These are phyloP conservation scores for Styela clava DNA, from an alignment of 23 tunicate species.

Conservation along the genomic window DNA sequence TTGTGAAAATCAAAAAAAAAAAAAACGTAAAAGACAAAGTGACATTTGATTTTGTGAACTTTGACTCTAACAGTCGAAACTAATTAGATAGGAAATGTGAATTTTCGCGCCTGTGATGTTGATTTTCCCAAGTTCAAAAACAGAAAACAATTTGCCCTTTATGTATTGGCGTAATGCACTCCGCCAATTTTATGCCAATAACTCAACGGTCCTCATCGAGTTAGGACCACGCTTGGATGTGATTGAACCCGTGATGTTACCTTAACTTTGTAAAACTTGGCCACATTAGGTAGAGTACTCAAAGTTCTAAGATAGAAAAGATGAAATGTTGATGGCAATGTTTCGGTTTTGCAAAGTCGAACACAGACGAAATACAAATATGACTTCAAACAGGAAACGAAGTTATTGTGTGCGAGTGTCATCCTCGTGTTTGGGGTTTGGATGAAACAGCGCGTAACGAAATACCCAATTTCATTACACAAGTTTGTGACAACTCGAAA, in stretches of 20 bases:
- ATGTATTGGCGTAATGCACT: no score
- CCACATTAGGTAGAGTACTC: no score
- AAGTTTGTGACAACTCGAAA: not conserved
- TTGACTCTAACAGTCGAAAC: not conserved
- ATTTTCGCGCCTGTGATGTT: not conserved
- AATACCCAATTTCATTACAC: constrained; percentile 7
- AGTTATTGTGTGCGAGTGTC: constrained; percentile 7
- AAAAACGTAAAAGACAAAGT: no score
- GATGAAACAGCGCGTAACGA: not conserved
- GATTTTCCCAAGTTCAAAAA: not conserved
- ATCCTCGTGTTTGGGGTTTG: not conserved
- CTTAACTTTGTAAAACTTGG: no score
- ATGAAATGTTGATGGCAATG: not conserved
- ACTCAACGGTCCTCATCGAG: no score
- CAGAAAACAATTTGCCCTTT: not conserved
- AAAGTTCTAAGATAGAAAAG: no score
- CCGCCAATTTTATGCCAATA: no score
- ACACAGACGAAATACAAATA: constrained; percentile 9
- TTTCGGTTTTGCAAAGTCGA: not conserved
- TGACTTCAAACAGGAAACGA: not conserved
- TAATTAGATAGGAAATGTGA: not conserved
- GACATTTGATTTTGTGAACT: not conserved
- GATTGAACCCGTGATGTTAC: no score
- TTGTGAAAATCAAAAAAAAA: no score
- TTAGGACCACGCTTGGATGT: no score